Evolutionary conservation across 2,797 vertebrate genomes (phyloP).

Genomic region (Spondyliosoma cantharus): DNA sequence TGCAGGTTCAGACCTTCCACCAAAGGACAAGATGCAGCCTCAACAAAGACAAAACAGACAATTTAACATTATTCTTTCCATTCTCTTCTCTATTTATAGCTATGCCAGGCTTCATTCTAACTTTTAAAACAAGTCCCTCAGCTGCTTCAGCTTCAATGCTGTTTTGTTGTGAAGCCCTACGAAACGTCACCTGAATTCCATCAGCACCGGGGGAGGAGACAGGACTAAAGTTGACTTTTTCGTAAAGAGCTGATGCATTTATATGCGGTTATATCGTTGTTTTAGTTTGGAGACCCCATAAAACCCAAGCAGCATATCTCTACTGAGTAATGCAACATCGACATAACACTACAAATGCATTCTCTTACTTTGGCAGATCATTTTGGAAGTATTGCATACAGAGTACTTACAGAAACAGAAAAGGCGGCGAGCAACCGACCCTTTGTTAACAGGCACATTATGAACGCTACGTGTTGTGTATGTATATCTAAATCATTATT

Average conservation of each 20-base stretch:
- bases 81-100: rapidly evolving
- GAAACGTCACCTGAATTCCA: no score
- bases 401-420: neutral
- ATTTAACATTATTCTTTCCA: no score
- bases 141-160: no score
- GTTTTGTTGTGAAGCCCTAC: no score
- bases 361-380: neutral
- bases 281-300: neutral
- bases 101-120: no score
- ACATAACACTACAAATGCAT: neutral
- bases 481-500: neutral
- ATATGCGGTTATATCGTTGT: neutral
- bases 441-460: no score
- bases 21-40: slow-evolving; percentile 86
- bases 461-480: no score
- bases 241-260: no score
- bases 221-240: no score
- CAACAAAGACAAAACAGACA: slow-evolving; percentile 16
- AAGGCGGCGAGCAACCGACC: no score
- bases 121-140: no score
- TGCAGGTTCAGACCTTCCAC: slow-evolving; percentile 85
- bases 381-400: neutral
- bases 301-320: neutral
- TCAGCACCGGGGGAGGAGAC: no score
- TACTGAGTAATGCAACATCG: neutral